These are phyloP conservation scores for Ochotona curzoniae DNA, from an alignment of 2,113 vertebrate species.

Conservation along the genomic window DNA sequence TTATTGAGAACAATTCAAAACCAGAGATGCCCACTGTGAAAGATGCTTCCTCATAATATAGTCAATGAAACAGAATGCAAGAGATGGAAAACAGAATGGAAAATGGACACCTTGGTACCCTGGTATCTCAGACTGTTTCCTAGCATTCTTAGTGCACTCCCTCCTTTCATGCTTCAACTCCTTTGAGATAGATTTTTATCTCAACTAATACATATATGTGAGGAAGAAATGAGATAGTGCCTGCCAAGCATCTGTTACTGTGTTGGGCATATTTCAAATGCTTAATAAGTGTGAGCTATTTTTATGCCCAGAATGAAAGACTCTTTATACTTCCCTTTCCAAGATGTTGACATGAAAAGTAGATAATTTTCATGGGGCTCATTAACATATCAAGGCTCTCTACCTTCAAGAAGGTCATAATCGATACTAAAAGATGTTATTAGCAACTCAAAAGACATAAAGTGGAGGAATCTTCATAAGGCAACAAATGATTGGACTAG, in stretches of 20 bases:
- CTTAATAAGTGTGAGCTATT: conserved; percentile 38
- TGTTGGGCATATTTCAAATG: not conserved
- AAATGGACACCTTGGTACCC: not conserved
- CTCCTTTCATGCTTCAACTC: not conserved
- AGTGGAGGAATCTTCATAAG: conserved; percentile 27
- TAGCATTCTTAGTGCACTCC: not conserved
- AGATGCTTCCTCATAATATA: not conserved
- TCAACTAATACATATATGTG: not conserved
- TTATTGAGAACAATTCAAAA: not conserved
- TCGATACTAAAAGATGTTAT: conserved; percentile 39
- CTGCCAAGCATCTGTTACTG: not conserved
- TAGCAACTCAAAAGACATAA: conserved; percentile 24
- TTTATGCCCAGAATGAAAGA: not conserved
- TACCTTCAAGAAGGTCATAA: conserved; percentile 52
- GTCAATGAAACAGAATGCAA: not conserved
- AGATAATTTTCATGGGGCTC: not conserved
- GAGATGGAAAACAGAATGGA: not conserved
- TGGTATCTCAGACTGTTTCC: not conserved
- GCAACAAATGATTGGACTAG: conserved; percentile 28
- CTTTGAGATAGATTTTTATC: conserved; percentile 3
- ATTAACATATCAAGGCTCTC: conserved; percentile 12
- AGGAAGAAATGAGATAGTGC: not conserved
- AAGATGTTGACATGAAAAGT: not conserved
- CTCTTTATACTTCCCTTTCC: conserved; percentile 25
- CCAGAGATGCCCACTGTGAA: not conserved